Conservation (phyloP, 2,888 invertebrate genomes). For the Odontothrips loti region DNA sequence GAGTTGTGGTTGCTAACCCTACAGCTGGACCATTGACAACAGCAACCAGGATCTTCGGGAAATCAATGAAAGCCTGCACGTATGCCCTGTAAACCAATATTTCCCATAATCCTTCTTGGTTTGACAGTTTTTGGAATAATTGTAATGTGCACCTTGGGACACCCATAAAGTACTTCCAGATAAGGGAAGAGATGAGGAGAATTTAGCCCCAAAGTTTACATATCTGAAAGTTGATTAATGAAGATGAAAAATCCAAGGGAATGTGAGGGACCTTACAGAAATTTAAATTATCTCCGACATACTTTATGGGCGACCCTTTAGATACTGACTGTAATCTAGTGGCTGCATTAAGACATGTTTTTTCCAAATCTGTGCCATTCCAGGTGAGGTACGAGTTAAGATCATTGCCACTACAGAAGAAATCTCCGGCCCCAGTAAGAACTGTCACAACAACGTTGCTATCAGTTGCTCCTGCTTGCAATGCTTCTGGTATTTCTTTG, state of each 20-base stretch:
- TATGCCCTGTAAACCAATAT: slow-evolving; percentile 53
- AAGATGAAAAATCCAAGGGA: not conserved
- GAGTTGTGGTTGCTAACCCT: slow-evolving; percentile 81
- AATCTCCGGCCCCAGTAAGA: slow-evolving; percentile 75
- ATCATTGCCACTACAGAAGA: slow-evolving; percentile 84
- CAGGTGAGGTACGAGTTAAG: slow-evolving; percentile 43
- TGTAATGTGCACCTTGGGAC: too few relatives aligned
- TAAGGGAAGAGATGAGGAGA: not conserved
- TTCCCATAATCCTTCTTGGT: not conserved
- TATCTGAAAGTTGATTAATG: not conserved
- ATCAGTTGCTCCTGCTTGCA: slow-evolving; percentile 66
- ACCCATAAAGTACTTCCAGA: not conserved
- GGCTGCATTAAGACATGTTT: slow-evolving; percentile 39
- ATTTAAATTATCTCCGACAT: too few relatives aligned
- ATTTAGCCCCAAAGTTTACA: not conserved
- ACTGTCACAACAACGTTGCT: slow-evolving; percentile 64
- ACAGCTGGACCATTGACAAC: slow-evolving; percentile 92
- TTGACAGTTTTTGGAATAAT: too few relatives aligned
- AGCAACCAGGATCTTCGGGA: slow-evolving; percentile 82
- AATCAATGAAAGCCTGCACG: slow-evolving; percentile 73
- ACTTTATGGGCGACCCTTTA: not conserved
- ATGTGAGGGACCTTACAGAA: too few relatives aligned
- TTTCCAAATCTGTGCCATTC: slow-evolving; percentile 43
- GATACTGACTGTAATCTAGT: slow-evolving; percentile 14
- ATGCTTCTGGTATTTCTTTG: slow-evolving; percentile 55